Percentiles rank a stretch among this genome's conserved stretches.
These are phyloP conservation scores for Cyprinodon diabolis DNA, from an alignment of 2,797 vertebrate genomes.

Conservation along the genomic window DNA sequence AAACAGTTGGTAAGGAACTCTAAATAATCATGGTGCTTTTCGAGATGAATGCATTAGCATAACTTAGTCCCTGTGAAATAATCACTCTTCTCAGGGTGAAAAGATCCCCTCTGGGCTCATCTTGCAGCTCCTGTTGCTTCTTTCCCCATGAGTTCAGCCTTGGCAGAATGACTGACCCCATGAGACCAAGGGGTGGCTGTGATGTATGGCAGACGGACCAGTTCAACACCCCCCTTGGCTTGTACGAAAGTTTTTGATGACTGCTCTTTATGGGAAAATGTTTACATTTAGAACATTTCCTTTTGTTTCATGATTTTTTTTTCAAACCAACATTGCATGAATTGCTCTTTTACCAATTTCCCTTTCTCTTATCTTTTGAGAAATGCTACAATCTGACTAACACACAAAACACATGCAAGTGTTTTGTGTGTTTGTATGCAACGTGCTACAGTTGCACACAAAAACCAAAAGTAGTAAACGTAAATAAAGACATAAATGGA, in stretches of 20 bases:
- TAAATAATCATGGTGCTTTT: constrained; percentile 85
- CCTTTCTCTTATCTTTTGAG: constrained; percentile 46
- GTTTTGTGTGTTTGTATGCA: too few species aligned
- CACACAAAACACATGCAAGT: too few species aligned
- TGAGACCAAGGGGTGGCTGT: constrained; percentile 59
- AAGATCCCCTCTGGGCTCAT: constrained; percentile 77
- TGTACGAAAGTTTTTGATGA: constrained; percentile 49
- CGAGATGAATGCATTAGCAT: constrained; percentile 86
- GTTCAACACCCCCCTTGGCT: constrained; percentile 60
- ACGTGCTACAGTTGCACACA: too few species aligned
- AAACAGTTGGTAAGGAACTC: constrained; percentile 85
- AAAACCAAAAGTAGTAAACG: too few species aligned
- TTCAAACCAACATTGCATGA: constrained; percentile 24
- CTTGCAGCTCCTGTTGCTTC: constrained; percentile 63
- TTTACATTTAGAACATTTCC: constrained; percentile 30
- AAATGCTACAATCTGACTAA: constrained; percentile 29
- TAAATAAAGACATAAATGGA: too few species aligned
- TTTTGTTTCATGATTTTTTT: constrained; percentile 28
- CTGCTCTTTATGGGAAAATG: constrained; percentile 25
- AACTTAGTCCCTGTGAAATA: constrained; percentile 81
- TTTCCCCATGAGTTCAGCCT: constrained; percentile 67
- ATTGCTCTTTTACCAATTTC: constrained; percentile 27
- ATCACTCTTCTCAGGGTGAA: constrained; percentile 79
- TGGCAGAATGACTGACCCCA: constrained; percentile 71
- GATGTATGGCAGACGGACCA: constrained; percentile 54